Percentiles rank a stretch among this genome's conserved stretches.
Evolutionary conservation across 2,113 vertebrate genomes (phyloP).

Genomic region (Hoplias malabaricus): DNA sequence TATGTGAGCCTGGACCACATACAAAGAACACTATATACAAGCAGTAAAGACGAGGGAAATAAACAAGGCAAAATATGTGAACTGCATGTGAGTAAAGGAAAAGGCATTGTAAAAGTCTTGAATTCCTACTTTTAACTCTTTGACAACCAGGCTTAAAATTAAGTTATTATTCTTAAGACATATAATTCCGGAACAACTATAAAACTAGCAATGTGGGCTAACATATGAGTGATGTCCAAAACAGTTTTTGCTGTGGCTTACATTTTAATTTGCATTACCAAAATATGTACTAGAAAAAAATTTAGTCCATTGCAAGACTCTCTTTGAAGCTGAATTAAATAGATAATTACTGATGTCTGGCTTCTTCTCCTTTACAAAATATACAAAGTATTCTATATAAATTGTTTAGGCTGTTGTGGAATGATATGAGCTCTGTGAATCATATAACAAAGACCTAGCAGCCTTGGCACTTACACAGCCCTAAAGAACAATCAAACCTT

Average conservation of each 20-base stretch:
- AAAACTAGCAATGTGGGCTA: too few relatives aligned
- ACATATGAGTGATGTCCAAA: too few relatives aligned
- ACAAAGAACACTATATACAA: slow-evolving; percentile 1
- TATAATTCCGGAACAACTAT: not conserved
- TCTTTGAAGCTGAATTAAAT: too few relatives aligned
- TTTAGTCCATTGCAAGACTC: too few relatives aligned
- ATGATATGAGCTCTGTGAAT: not conserved
- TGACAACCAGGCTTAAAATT: not conserved
- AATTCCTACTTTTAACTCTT: not conserved
- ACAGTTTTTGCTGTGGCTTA: too few relatives aligned
- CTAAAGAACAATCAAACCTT: slow-evolving; percentile 39
- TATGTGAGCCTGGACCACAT: not conserved
- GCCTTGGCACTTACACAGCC: slow-evolving; percentile 3
- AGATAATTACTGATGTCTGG: too few relatives aligned
- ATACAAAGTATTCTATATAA: too few relatives aligned
- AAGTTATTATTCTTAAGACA: not conserved
- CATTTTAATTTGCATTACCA: too few relatives aligned
- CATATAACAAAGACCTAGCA: not conserved
- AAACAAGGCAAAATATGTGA: slow-evolving; percentile 11
- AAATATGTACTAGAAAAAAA: too few relatives aligned
- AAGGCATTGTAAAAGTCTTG: not conserved
- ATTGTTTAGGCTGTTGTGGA: not conserved
- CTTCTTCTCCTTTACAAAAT: too few relatives aligned
- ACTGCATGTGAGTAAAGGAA: not conserved
- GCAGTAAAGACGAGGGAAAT: slow-evolving; percentile 7